Base-by-base conservation (phyloP, 2,888 invertebrate genomes). In the Ganaspis brasiliensis region DNA sequence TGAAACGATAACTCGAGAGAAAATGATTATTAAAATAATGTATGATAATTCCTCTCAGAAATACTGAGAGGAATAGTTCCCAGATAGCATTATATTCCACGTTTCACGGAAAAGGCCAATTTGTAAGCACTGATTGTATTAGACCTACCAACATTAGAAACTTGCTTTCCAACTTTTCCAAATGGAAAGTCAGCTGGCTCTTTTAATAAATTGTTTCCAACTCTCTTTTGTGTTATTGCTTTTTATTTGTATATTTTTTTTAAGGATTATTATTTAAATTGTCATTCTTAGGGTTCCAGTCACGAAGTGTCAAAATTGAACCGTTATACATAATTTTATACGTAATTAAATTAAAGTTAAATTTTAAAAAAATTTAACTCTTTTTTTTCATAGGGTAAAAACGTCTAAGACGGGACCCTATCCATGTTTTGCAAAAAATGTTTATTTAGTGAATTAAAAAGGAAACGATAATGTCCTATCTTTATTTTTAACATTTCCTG, bases 81-180 rank as follows among this genome's bases (percentile, higher is more conserved):
- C 35, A 37, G 35, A 35, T 61, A 35, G 10, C 35, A n/a, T 35
- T 61, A 31, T 61, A 4, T 16, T 61, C 10, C 16, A 12, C 61
- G 16, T 61, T 57, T 24, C 57, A 57, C 16, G 19, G 52, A 52
- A 52, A 9, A 40, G 40, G 40, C 12, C 73, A 24, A 21, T 59
- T 26, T 26, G 59, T 49, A 73, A 73, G 73, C 59, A 45, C 26
- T 73, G 26, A 45, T 59, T 73, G 73, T 31, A 26, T 59, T 40
- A 40, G 10, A 40, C 40, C 40, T 9, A 40, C 2, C 10, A 40
- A 40, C 2, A 40, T 40, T 40, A 40, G 40, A 40, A 40, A 40
- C 40, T 40, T 40, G 40, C 40, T 40, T 40, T 40, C 10, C 9
- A 40, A 40, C 40, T 40, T 40, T 40, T 40, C 40, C 1, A 9